Conservation (phyloP, 2,888 invertebrate genomes). For the Willowsia nigromaculata region DNA sequence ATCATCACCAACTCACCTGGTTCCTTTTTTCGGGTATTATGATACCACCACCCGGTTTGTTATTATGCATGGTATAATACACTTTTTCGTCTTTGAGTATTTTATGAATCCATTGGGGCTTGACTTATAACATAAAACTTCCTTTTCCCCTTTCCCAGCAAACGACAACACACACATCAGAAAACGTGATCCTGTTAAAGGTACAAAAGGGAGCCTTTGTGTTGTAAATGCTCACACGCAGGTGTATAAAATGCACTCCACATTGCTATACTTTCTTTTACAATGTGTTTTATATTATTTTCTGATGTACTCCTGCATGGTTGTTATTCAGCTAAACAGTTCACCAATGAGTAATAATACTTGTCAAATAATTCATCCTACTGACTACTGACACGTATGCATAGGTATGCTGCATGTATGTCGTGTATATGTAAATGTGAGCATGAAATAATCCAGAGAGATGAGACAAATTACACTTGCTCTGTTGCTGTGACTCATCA, state of each 20-base stretch:
- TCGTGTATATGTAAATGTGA: neutral
- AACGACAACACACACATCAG: slow-evolving; percentile 5
- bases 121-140: slow-evolving; percentile 57
- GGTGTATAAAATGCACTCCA: slow-evolving; percentile 14
- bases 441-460: neutral
- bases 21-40: slow-evolving; percentile 47
- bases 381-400: neutral
- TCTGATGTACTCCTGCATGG: neutral
- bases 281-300: neutral
- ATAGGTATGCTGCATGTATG: neutral
- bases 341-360: slow-evolving; percentile 19
- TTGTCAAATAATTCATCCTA: neutral
- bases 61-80: slow-evolving; percentile 27
- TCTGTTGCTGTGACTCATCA: slow-evolving; percentile 11
- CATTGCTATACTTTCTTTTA: neutral
- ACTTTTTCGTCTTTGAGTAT: slow-evolving; percentile 41
- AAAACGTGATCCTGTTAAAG: neutral
- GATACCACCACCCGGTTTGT: slow-evolving; percentile 3
- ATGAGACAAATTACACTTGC: slow-evolving; percentile 31
- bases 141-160: slow-evolving; percentile 47
- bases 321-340: neutral
- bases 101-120: slow-evolving; percentile 65
- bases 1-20: slow-evolving; percentile 59
- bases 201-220: neutral
- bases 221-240: neutral